Conservation (phyloP, 64 coral and sea anemone species). For the Astreopora myriophthalma region DNA sequence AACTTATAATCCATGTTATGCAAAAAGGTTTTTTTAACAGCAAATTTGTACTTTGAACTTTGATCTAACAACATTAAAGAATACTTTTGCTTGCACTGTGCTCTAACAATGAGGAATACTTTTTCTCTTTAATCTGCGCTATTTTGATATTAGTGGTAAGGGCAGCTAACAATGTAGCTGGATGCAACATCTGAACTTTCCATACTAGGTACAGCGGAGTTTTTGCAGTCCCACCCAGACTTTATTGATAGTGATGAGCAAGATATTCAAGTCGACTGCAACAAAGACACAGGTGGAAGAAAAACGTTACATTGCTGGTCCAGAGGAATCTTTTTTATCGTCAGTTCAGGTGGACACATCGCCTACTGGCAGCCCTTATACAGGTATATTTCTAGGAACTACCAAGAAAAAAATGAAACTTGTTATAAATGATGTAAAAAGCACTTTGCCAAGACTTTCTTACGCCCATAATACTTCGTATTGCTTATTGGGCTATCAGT, state of each 20-base stretch:
- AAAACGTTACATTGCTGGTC: slow-evolving; percentile 34
- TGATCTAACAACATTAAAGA: background rate
- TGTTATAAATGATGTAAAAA: background rate
- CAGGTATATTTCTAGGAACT: background rate
- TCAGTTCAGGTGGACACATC: slow-evolving; percentile 30
- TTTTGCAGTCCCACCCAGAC: background rate
- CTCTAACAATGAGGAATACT: background rate
- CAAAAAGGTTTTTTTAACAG: background rate
- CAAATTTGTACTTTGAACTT: background rate
- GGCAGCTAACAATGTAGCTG: too few species aligned
- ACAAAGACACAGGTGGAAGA: slow-evolving; percentile 52
- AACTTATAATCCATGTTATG: background rate
- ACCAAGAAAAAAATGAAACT: background rate
- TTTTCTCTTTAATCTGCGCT: too few species aligned
- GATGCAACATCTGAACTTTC: too few species aligned
- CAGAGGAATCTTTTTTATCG: slow-evolving; percentile 34
- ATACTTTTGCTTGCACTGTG: background rate
- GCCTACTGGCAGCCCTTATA: slow-evolving; percentile 34
- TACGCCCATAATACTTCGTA: too few species aligned
- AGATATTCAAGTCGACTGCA: background rate
- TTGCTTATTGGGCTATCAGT: too few species aligned
- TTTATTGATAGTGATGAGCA: background rate
- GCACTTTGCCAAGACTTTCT: too few species aligned
- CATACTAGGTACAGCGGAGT: too few species aligned
- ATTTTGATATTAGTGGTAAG: too few species aligned